Evolutionary conservation across 2,888 invertebrate species (phyloP), one percentile per base, ranked within the genome.

Genomic region (Penaeus monodon): DNA sequence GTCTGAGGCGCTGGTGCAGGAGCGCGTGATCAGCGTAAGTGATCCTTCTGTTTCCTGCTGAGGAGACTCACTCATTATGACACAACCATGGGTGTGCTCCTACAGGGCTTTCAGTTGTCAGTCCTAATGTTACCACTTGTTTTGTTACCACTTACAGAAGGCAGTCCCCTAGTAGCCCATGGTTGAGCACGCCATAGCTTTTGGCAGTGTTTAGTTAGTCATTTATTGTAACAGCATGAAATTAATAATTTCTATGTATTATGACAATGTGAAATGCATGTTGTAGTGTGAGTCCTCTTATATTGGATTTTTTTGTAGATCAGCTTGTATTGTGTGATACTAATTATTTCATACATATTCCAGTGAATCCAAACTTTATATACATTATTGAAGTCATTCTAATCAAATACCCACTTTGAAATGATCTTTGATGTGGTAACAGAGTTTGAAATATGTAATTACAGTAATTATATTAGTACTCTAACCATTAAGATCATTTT

Each of bases 11-110:
- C 92, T 95, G 66, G 94, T 95, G 20, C 94, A 94, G 91, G 94
- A 95, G 91, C 93, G 94, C 90, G 94, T 95, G 80, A 95, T 95
- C 88, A 95, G 95, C 91, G 95, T 95, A 92, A 94, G 94, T 94
- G 27, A 29, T 66, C 44, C 24, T 38, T 73, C 29, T 73, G 73
- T 65, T 65, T 76, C 83, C 76, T 66, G 84, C 84, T 84, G 76
- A 84, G 84, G 84, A 84, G 84, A 84, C 84, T 84, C 84, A 84
- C 77, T 77, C 81, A 81, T 73, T 81, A 44, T 84, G 49, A 84
- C 77, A 68, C 79, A 85, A 85, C 84, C 84, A 85, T 85, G 84
- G 79, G 79, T 22, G 49, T 49, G 44, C 65, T 85, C 68, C 78
- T 81, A 66, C 64, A 65, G 74, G 63, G 63, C 81, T 64, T 84